Evolutionary conservation across 2,888 invertebrate species (phyloP), one percentile per base, ranked within the genome.

Genomic region (Tetranychus piercei): DNA sequence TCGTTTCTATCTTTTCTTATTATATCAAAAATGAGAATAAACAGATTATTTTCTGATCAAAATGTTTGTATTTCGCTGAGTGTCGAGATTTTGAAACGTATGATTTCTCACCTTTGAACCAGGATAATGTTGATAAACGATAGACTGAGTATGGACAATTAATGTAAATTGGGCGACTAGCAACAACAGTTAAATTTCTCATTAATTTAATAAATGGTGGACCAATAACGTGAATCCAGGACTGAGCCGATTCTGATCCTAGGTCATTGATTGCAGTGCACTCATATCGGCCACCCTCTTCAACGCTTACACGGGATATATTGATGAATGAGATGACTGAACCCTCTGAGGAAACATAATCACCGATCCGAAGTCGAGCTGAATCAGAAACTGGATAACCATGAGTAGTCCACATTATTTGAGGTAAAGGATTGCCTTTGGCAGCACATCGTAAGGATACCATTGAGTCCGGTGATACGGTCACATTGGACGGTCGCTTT

Each of bases 131-230:
- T 72, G 80, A 78, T 20, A 82, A 78, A 5, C 83, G 83, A 78
- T 81, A 82, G 20, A 83, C 83, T 4, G 82, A 80, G 34, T 82
- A 83, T 74, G 81, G 81, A 77, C 83, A 83, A 79, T 91, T 90
- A 1, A 93, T 90, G 78, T 90, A 87, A 78, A 94, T 86, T 23
- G 89, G 91, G 82, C 93, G 91, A 74, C 93, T 92, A 75, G 93
- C 92, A 65, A 94, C 92, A 77, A 93, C 92, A 44, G 92, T 90
- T 80, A 92, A 90, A 83, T 92, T 92, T 82, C 92, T 92, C 92
- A 94, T 93, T 75, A 90, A 88, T 23, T 92, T 87, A 75, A 94
- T 91, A 83, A 90, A 92, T 1, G 94, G 93, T 78, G 91, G 84
- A 18, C 93, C 93, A 72, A 75, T 77, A 9, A 79, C 76, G 72